Evolutionary conservation across 2,113 vertebrate genomes (phyloP).

Genomic region (Murina feae): DNA sequence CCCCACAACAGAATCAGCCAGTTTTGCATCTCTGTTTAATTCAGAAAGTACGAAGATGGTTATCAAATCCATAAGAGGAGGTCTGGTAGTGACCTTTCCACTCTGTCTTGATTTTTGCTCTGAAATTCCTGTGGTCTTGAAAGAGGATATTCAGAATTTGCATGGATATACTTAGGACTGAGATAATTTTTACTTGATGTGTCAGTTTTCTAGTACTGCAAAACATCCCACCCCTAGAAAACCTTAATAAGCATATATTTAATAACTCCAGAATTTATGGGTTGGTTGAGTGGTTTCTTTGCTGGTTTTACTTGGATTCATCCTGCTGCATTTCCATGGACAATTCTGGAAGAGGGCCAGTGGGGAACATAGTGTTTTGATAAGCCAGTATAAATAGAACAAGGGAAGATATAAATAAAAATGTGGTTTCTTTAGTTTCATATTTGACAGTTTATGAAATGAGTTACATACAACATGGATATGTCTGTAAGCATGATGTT

Average conservation of each 20-base stretch:
- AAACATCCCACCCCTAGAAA: not conserved
- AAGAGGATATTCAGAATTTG: not conserved
- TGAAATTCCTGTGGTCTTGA: not conserved
- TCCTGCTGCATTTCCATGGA: not conserved
- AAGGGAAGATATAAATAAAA: not conserved
- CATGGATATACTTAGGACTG: not conserved
- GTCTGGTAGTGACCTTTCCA: not conserved
- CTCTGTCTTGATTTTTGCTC: not conserved
- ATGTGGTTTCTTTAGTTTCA: not conserved
- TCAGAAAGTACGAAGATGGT: not conserved
- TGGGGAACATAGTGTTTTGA: not conserved
- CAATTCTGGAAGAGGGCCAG: not conserved
- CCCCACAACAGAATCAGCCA: not conserved
- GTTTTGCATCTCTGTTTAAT: not conserved
- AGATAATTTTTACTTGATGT: not conserved
- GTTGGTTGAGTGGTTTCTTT: not conserved
- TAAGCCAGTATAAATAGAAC: not conserved
- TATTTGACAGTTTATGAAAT: not conserved
- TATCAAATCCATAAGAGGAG: not conserved
- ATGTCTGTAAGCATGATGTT: not conserved
- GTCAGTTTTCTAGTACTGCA: not conserved
- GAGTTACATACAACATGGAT: not conserved
- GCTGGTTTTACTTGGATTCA: not conserved
- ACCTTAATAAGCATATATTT: not conserved
- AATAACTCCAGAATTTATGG: not conserved